Conservation (phyloP, 2,113 vertebrate species). For the Zosterops japonicus region DNA sequence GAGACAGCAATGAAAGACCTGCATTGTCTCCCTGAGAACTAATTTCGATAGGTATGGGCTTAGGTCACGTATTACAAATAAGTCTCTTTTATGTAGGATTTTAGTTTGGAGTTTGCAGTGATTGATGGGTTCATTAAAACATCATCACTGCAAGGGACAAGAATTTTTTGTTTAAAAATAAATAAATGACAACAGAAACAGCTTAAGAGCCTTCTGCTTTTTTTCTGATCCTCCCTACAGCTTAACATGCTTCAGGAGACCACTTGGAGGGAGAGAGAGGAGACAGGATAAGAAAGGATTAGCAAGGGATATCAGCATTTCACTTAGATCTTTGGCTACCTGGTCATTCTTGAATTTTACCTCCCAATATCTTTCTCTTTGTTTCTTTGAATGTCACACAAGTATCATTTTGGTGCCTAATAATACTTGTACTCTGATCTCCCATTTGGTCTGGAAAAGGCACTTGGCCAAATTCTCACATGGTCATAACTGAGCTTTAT, state of each 20-base stretch:
- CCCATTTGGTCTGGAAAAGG: not conserved
- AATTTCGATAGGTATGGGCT: slow-evolving; percentile 29
- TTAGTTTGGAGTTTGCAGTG: slow-evolving; percentile 37
- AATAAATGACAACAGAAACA: slow-evolving; percentile 57
- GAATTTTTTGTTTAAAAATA: slow-evolving; percentile 52
- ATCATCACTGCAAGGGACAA: not conserved
- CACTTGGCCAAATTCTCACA: not conserved
- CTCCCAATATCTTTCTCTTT: not conserved
- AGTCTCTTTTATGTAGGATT: slow-evolving; percentile 33
- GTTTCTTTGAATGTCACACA: not conserved
- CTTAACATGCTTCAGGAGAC: not conserved
- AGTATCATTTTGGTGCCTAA: not conserved
- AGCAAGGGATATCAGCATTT: slow-evolving; percentile 23
- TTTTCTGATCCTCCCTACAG: not conserved
- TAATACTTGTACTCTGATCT: not conserved
- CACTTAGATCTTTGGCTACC: slow-evolving; percentile 10
- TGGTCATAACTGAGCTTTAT: not conserved
- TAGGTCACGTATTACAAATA: slow-evolving; percentile 48
- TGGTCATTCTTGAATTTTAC: not conserved
- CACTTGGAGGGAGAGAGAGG: not conserved
- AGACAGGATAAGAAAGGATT: slow-evolving; percentile 33
- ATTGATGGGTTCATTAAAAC: slow-evolving; percentile 59
- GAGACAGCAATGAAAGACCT: slow-evolving; percentile 49
- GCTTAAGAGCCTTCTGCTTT: slow-evolving; percentile 3
- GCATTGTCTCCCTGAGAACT: slow-evolving; percentile 47